Conservation (phyloP, 2,113 vertebrate genomes). For the Euleptes europaea region DNA sequence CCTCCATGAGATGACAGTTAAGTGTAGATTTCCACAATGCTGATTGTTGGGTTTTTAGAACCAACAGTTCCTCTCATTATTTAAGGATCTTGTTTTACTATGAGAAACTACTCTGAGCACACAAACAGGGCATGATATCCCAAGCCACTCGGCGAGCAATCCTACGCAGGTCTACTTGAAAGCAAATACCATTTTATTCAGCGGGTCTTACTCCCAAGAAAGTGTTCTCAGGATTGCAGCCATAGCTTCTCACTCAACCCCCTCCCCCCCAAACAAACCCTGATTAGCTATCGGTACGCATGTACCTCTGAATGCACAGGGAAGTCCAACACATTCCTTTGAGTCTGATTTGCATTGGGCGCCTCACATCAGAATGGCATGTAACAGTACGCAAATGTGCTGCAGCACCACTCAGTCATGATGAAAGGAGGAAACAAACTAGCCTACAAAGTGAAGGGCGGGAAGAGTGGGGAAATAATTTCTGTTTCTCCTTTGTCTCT, state of each 20-base stretch:
- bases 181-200: no score
- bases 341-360: conserved; percentile 7
- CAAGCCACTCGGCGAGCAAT: neutral
- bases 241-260: conserved; percentile 13
- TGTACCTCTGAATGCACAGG: conserved; percentile 22
- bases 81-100: conserved; percentile 36
- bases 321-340: neutral
- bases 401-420: neutral
- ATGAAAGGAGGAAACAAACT: conserved; percentile 35
- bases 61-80: neutral
- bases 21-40: neutral
- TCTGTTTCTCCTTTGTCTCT: neutral
- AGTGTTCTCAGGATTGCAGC: no score
- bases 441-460: conserved; percentile 11
- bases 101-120: neutral
- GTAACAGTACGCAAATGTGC: conserved; percentile 18
- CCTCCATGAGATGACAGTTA: neutral
- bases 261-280: neutral
- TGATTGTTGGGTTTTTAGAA: neutral
- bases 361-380: conserved; percentile 6
- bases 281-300: neutral
- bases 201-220: no score
- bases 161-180: no score
- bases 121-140: neutral
- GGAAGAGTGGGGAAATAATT: neutral